Evolutionary conservation across 2,797 vertebrate genomes (phyloP), one percentile per base, ranked within the genome.

Genomic region (Cryptoblepharus egeriae): DNA sequence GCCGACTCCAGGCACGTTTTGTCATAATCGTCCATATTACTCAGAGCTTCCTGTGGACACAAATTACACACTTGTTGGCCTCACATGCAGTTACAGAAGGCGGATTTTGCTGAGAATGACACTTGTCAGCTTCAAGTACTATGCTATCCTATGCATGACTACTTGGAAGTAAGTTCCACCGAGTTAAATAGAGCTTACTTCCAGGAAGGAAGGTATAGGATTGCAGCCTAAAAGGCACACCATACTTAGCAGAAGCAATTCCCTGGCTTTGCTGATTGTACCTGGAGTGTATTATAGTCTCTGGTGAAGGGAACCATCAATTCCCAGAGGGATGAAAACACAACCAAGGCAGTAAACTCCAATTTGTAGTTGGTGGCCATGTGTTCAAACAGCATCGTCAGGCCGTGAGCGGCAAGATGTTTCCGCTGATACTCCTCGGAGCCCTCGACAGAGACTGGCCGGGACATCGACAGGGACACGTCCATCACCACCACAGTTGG

Each of bases 341-440:
- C 97, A 86, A 99, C 97, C 20, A 99, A 87, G 9, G 98, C 94
- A 0, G 99, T 99, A 89, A 99, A 99, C 92, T 99, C 99, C 90
- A 99, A 89, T 79, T 97, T 98, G 93, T 99, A 99, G 93, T 98
- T 99, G 74, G 98, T 98, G 2, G 98, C 98, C 98, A 99, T 99
- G 93, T 99, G 99, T 92, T 99, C 98, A 88, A 99, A 99, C 30
- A 99, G 91, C 98, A 99, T 99, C 0, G 98, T 99, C 6, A 99
- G 95, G 42, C 98, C 99, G 20, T 99, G 98, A 11, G 98, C 97
- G 0, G 99, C 99, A 87, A 99, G 93, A 91, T 99, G 98, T 84
- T 99, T 99, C 86, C 98, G 96, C 94, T 99, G 98, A 83, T 98
- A 97, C 84, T 99, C 99, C 85, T 99, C 99, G 0, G 93, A 97